Evolutionary conservation across 2,888 invertebrate genomes (phyloP), one percentile per base, ranked within the genome.

Genomic region (Phyllotreta cruciferae): DNA sequence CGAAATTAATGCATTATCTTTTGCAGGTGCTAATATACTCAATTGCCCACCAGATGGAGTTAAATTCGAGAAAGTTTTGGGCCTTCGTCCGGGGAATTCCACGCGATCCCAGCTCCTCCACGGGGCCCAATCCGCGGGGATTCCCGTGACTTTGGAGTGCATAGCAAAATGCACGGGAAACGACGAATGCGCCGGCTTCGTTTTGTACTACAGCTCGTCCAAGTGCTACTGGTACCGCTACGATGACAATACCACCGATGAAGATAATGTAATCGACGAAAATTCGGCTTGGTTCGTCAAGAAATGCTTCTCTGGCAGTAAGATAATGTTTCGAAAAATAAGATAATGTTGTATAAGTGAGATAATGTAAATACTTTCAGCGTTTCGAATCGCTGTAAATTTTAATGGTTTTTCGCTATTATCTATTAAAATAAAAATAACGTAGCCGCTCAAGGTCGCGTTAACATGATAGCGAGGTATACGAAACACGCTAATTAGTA

Each of bases 281-380:
- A 85, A 86, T 70, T 83, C 83, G 3, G 87, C 85, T 4, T 90
- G 87, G 81, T 91, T 88, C 74, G 85, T 85, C 70, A 88, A 88
- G 80, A 84, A 85, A 52, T 90, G 90, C 74, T 76, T 88, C 66
- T 80, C 83, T 79, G 83, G 87, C 87, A 78, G 76, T 71, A 60
- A 67, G 67, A 36, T 9, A 24, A 36, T 24, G 24, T 4, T 24
- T 24, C 24, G 3, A 24, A 13, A 45, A 13, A 8, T 45, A 24
- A 1, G 24, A 24, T 24, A 24, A 24, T 24, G 24, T 24, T 4
- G 24, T 24, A 24, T 3, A 24, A 24, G 4, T 24, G 1, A 24
- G 24, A 24, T 24, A 24, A 24, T 24, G 24, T 24, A n/a, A n/a
- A 11, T 10, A 39, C 55, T 24, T 24, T 1, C 4, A 24, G 24